Evolutionary conservation across 2,888 invertebrate genomes (phyloP), one percentile per base, ranked within the genome.

Genomic region (Phytoseiulus persimilis): DNA sequence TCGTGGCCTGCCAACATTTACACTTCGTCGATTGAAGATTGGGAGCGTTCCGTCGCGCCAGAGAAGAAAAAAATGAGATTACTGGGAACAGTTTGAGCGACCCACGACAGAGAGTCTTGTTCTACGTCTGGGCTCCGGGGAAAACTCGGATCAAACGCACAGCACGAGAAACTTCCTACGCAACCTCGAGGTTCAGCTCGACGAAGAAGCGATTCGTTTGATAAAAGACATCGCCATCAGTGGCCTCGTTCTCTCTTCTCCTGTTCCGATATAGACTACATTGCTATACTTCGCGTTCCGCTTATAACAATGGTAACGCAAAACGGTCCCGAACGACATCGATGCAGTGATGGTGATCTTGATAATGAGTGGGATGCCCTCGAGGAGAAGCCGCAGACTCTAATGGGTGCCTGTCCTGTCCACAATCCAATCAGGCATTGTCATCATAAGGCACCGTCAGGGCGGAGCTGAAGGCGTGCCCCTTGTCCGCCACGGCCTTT

Each of bases 301-400:
- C n/a, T n/a, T n/a, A 23, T 28, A 1, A 65, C 65, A 65, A 65
- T 65, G 18, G 23, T 65, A 28, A 28, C 28, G 65, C 65, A 18
- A 65, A 65, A 65, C 28, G 65, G 65, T 65, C 23, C 65, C 65
- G 65, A 18, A 65, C 65, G 65, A 65, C 65, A 23, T 23, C 65
- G 39, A 39, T 39, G 39, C 39, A 39, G 39, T 39, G 65, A 23
- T 28, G 65, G 65, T 65, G 65, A 65, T 65, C 65, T 65, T 65
- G 65, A 65, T 65, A 65, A 65, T 65, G 65, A 65, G 65, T 65
- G 65, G 65, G 65, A 65, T 65, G 65, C 65, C 65, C 65, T 65
- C 65, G 65, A 65, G 65, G 65, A 65, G 28, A 65, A 65, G 65
- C 28, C 65, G 65, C 28, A 18, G 11, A 11, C 11, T 14, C 65